Base-by-base conservation (phyloP, 2,113 vertebrate genomes). In the Epinephelus cyanopodus region DNA sequence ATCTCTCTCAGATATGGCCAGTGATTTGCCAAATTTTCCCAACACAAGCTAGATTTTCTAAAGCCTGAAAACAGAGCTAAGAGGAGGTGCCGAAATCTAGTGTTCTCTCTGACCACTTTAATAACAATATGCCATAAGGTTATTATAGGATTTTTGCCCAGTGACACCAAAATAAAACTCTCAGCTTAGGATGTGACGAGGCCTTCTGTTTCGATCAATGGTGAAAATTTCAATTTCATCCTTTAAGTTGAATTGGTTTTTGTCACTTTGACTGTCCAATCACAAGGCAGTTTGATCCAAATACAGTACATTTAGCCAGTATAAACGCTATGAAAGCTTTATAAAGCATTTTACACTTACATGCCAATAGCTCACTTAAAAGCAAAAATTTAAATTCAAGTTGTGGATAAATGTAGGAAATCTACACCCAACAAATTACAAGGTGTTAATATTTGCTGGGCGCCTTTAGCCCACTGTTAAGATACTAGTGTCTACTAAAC, bases 401-500 rank as follows among this genome's bases (percentile, higher is more conserved):
- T 68, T 0, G 1, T 68, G 27, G 48, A 37, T 81, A 27, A 61
- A 63, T 61, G 23, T 54, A 23, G 54, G 7, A 1, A 25, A 17
- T 29, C n/a, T 52, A 42, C 53, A 78, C 2, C 4, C 19, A 69
- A 56, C 48, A 8, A 57, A 10, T 57, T 58, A 56, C 53, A 67
- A 53, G 45, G 25, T 56, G 27, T 53, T 45, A 29, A 62, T 21
- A 48, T 63, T 58, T 56, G 3, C 67, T 45, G 54, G 45, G 53
- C 57, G 58, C 48, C 39, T 56, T 63, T 52, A 52, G 50, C 4
- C 15, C 45, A 29, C 60, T 65, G 74, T 69, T 81, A 42, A 21
- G 77, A 63, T 42, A 50, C 42, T 0, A 9, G 39, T 82, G 75
- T 75, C 79, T n/a, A 74, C 70, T 82, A 45, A 83, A 71, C 64